Conservation (phyloP, 2,888 invertebrate species). For the Phytoseiulus persimilis region DNA sequence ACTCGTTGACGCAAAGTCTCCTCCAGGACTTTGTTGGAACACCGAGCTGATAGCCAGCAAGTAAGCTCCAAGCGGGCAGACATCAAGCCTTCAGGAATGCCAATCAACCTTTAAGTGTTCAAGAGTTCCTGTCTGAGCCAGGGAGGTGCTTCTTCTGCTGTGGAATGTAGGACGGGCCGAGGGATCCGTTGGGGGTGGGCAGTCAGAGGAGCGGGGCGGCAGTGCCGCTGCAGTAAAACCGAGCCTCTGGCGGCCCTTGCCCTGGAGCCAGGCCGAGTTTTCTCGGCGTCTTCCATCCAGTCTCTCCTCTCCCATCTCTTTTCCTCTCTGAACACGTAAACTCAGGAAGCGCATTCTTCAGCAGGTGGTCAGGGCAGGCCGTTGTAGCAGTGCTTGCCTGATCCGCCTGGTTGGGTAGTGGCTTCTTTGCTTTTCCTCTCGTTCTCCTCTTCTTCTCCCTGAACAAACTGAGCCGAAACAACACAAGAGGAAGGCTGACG, state of each 20-base stretch:
- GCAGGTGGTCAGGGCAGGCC: not conserved
- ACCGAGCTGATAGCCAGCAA: not conserved
- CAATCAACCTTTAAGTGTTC: not conserved
- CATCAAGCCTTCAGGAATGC: not conserved
- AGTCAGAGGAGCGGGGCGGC: not conserved
- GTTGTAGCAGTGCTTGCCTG: not conserved
- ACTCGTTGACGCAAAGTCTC: not conserved
- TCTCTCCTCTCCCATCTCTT: not conserved
- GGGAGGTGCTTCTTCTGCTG: not conserved
- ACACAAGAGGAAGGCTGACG: not conserved
- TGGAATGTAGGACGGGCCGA: not conserved
- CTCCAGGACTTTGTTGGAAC: not conserved
- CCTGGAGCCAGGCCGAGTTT: not conserved
- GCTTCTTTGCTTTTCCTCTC: not conserved
- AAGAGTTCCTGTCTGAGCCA: not conserved
- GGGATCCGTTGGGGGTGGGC: not conserved
- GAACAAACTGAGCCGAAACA: not conserved
- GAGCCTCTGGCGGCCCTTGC: not conserved
- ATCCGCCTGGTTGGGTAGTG: not conserved
- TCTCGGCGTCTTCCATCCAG: not conserved
- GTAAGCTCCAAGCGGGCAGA: not conserved
- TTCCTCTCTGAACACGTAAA: not conserved
- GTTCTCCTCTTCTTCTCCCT: not conserved
- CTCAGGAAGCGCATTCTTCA: not conserved
- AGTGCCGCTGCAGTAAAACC: not conserved